phyloP scores from a whole-genome alignment of 2,113 vertebrate genomes.

The Australoheros scitulus region DNA sequence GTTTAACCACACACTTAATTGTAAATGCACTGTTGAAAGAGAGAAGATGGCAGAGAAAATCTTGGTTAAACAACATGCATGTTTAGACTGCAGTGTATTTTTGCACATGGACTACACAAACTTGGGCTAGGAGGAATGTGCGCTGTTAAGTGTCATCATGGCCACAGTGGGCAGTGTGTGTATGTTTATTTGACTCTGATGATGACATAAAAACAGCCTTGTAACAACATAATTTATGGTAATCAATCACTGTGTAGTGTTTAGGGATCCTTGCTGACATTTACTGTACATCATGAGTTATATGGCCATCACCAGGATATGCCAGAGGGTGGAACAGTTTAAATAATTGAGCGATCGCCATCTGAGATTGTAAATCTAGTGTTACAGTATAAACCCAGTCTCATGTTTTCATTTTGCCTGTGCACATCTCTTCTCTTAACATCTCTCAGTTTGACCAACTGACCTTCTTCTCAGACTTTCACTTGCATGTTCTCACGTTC shows the following conservation, averaged over 20 bases:
- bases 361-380: conserved; percentile 51
- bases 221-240: conserved; percentile 28
- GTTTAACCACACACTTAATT: neutral
- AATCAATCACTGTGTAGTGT: conserved; percentile 18
- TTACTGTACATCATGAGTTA: conserved; percentile 22
- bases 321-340: conserved; percentile 44
- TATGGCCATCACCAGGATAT: conserved; percentile 20
- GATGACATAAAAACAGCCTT: conserved; percentile 37
- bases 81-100: conserved; percentile 20
- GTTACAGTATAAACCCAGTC: conserved; percentile 59
- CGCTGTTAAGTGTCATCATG: neutral
- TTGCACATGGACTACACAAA: conserved; percentile 9
- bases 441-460: conserved; percentile 16
- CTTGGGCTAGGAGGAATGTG: conserved; percentile 29
- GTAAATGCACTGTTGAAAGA: conserved; percentile 13
- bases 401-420: conserved; percentile 45
- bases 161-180: neutral
- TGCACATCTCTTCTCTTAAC: conserved; percentile 14
- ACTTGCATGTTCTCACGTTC: conserved; percentile 9
- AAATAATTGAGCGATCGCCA: conserved; percentile 51
- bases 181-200: conserved; percentile 32
- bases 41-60: neutral
- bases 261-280: neutral
- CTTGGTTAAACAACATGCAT: conserved; percentile 17
- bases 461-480: conserved; percentile 25